Base-by-base conservation (phyloP, 2,113 vertebrate genomes). In the Halcyon senegalensis region DNA sequence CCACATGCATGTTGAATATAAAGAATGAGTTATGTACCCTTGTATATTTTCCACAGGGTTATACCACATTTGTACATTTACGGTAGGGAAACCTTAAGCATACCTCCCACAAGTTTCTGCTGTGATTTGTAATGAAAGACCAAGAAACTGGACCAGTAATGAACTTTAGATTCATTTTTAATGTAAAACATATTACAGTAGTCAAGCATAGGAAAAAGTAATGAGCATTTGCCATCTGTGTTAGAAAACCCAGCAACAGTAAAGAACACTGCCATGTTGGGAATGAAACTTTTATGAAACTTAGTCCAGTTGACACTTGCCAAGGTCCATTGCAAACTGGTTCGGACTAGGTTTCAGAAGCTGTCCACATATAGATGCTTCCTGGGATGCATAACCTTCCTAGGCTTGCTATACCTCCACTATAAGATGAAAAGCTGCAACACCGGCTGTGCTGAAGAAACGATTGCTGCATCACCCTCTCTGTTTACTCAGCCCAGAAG, bases 11-110 rank as follows among this genome's bases (percentile, higher is more conserved):
- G 10, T 33, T 67, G 33, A 89, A 48, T 16, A 35, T 33, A 33
- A 75, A 72, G 39, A 78, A 63, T 37, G 43, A 66, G 25, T 46
- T 81, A 66, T 1, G 5, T 27, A 63, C 8, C 25, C 25, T 46
- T 30, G 12, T 43, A 15, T 4, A 41, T 11, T 11, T 89, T 60
- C 63, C 43, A 63, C 37, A 39, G 64, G 46, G 37, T 27, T 55
- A 11, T 25, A n/a, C 27, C 44, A 56, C 0, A 0, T 14, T 3
- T 50, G 7, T 17, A 19, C 24, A 14, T 9, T 79, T 67, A 23
- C 1, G 7, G 39, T 51, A 78, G 46, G 41, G 13, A 21, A 23
- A 70, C 11, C 10, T 64, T 62, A 35, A 70, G 7, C 39, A 82
- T 24, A 75, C 19, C 7, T 83, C 48, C 39, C 58, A 76, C 23